A percentile compares a stretch with the other conserved stretches of the same genome.
Conservation (phyloP, 2,113 vertebrate genomes). For the Ptilonorhynchus violaceus region DNA sequence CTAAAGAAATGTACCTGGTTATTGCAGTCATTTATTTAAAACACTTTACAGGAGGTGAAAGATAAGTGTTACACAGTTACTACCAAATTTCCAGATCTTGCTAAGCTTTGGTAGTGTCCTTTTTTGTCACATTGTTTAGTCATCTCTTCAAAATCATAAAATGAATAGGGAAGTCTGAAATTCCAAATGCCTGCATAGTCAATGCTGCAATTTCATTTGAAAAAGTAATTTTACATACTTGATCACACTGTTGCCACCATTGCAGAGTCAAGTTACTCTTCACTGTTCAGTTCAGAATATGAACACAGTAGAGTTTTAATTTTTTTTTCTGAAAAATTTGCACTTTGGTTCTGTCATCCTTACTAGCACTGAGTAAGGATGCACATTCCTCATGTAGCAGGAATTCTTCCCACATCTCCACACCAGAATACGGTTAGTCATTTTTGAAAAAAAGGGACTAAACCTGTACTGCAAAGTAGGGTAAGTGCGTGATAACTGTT, state of each 20-base stretch:
- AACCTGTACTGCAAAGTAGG: not conserved
- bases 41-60: not conserved
- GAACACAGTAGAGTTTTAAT: not conserved
- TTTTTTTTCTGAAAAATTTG: not conserved
- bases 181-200: not conserved
- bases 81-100: not conserved
- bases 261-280: not conserved
- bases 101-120: not conserved
- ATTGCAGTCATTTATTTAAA: not conserved
- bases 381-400: not conserved
- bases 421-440: not conserved
- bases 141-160: not conserved
- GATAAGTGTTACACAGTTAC: not conserved
- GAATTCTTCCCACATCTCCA: not conserved
- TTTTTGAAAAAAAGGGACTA: not conserved
- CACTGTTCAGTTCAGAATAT: not conserved
- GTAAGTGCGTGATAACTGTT: not conserved
- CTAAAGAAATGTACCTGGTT: not conserved
- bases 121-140: not conserved
- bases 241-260: not conserved
- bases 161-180: not conserved
- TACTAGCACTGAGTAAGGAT: not conserved
- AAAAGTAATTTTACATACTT: not conserved
- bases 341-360: not conserved
- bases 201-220: not conserved